phyloP scores from a whole-genome alignment of 2,797 vertebrate genomes.

The Discoglossus pictus region DNA sequence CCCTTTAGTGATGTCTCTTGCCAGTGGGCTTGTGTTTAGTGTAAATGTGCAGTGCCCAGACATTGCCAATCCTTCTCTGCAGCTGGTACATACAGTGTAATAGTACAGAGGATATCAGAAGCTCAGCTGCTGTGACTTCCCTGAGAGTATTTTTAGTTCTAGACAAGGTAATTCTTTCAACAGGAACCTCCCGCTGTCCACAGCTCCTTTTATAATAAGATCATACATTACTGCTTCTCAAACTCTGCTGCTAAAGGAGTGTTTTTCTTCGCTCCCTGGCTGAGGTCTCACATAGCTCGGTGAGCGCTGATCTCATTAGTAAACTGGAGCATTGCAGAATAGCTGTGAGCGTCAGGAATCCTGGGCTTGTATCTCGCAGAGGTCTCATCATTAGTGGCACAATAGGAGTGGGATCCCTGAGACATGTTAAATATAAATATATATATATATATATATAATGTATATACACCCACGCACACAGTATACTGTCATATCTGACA shows the following conservation, averaged over 20 bases:
- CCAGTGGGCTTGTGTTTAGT: too few species aligned
- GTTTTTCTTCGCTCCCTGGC: too few species aligned
- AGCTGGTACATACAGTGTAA: too few species aligned
- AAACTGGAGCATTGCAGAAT: slow-evolving; percentile 29
- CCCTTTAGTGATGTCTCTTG: too few species aligned
- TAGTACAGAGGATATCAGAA: slow-evolving; percentile 9
- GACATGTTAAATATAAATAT: too few species aligned
- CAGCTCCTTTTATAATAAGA: slow-evolving; percentile 6
- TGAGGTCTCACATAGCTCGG: too few species aligned
- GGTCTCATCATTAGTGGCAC: not conserved
- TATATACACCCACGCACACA: too few species aligned
- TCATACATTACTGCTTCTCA: slow-evolving; percentile 6
- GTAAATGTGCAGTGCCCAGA: too few species aligned
- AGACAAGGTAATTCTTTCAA: slow-evolving; percentile 17
- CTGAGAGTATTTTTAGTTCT: slow-evolving; percentile 30
- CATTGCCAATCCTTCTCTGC: too few species aligned
- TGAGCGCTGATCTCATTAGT: slow-evolving; percentile 21
- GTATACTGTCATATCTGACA: too few species aligned
- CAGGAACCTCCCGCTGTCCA: not conserved
- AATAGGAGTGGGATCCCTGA: not conserved
- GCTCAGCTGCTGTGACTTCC: not conserved
- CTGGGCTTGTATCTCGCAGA: too few species aligned
- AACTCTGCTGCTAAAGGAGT: slow-evolving; percentile 3
- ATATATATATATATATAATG: too few species aligned
- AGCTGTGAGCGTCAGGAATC: not conserved